Evolutionary conservation across 2,113 vertebrate species (phyloP), one percentile per base, ranked within the genome.

Genomic region (Labrus mixtus): DNA sequence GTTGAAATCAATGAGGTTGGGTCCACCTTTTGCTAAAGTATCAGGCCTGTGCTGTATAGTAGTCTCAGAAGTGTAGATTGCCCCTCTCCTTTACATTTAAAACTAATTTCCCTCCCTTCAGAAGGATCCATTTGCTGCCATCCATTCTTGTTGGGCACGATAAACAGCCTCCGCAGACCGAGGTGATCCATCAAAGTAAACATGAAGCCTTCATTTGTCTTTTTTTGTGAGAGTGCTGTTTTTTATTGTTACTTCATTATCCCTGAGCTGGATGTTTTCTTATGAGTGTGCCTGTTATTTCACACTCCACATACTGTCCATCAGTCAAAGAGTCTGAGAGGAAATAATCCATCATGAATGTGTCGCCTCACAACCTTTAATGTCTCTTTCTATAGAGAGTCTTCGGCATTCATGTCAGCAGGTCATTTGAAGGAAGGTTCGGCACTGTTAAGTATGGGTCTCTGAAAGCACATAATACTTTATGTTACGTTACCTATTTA

Each of bases 181-280:
- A 43, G 20, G 9, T 65, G 29, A 80, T 80, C 69, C 45, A 70
- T 78, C 77, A 67, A 50, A 10, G 0, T 15, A 41, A 58, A 72
- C 41, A 59, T 6, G 9, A 61, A 54, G 46, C 37, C 54, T 10
- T 81, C 54, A 57, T 79, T 53, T 36, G 33, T 17, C 29, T 66
- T 65, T 48, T 17, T 17, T 70, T 5, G 46, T 54, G 48, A 65
- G 25, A 72, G 59, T n/a, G 20, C n/a, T 19, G 25, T 0, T 68
- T 81, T 46, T 73, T 72, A 75, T 67, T 60, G 37, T 39, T 45
- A 25, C 73, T 60, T 81, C 74, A 75, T 75, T 72, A 68, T 54
- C 39, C 37, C n/a, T 2, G 0, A 37, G 48, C 6, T 66, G 33
- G 51, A 73, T 58, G 54, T 55, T 11, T 60, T 76, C 2, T 60